Conservation (phyloP, 2,888 invertebrate species). For the Eremobia ochroleuca region DNA sequence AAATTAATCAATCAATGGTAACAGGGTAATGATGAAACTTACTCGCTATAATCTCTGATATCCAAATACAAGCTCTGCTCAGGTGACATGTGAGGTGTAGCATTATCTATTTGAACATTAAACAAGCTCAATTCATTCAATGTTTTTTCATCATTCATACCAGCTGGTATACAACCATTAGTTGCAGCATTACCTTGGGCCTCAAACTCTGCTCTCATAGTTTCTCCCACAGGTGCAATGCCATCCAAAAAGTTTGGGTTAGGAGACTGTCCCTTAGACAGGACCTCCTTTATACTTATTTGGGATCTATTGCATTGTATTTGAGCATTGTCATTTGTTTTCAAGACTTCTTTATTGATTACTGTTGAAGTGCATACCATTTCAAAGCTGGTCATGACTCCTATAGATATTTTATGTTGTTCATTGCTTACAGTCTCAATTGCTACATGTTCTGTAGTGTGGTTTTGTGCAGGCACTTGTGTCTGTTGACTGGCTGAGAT, state of each 20-base stretch:
- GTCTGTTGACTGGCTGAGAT: constrained; percentile 76
- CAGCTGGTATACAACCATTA: constrained; percentile 58
- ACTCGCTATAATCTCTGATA: constrained; percentile 88
- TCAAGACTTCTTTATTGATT: constrained; percentile 84
- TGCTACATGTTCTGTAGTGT: constrained; percentile 78
- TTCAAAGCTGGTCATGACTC: constrained; percentile 94
- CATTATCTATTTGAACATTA: constrained; percentile 87
- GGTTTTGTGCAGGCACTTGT: constrained; percentile 73
- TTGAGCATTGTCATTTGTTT: constrained; percentile 81
- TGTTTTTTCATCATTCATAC: constrained; percentile 82
- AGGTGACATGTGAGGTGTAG: constrained; percentile 87
- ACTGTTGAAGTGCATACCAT: constrained; percentile 89
- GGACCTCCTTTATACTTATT: constrained; percentile 85
- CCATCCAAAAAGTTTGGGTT: constrained; percentile 87
- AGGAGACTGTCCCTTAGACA: constrained; percentile 77
- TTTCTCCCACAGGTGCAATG: constrained; percentile 76
- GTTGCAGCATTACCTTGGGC: constrained; percentile 43
- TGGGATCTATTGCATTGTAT: constrained; percentile 87
- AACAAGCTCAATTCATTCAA: constrained; percentile 87
- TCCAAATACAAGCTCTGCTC: constrained; percentile 87
- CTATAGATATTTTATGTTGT: constrained; percentile 92
- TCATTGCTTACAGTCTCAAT: constrained; percentile 81
- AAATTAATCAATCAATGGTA: neutral
- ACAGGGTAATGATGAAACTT: constrained; percentile 67
- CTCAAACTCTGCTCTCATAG: constrained; percentile 56